Evolutionary conservation across 2,113 vertebrate species (phyloP).

Genomic region (Toxotes jaculatrix): DNA sequence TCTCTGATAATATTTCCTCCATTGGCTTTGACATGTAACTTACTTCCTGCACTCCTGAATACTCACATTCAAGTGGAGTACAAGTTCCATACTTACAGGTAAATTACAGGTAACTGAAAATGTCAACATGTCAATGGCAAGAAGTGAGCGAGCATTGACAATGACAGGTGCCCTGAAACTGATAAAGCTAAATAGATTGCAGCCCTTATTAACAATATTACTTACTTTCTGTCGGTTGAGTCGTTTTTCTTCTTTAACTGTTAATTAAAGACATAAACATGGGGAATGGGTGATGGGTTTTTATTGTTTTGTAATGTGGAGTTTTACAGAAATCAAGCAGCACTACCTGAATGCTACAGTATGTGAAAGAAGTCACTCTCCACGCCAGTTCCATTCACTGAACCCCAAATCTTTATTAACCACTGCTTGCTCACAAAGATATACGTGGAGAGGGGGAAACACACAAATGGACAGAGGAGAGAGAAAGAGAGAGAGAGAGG

Average conservation of each 20-base stretch:
- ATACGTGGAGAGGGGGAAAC: slow-evolving; percentile 80
- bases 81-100: not conserved
- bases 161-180: no score
- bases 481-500: slow-evolving; percentile 72
- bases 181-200: not conserved
- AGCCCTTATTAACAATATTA: no score
- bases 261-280: not conserved
- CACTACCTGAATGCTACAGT: not conserved
- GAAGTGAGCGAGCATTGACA: no score
- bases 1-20: no score
- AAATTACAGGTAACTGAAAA: not conserved
- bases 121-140: no score
- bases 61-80: not conserved
- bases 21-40: no score
- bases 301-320: not conserved
- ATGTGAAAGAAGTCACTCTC: slow-evolving; percentile 51
- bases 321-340: not conserved
- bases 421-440: slow-evolving; percentile 87
- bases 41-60: no score
- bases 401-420: slow-evolving; percentile 88
- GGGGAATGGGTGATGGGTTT: no score
- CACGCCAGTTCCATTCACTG: slow-evolving; percentile 76
- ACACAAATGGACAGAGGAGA: slow-evolving; percentile 80
- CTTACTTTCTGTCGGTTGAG: no score
- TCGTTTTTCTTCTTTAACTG: not conserved